phyloP scores from a whole-genome alignment of 2,888 invertebrate species.

The Drosophila pseudotakahashii region DNA sequence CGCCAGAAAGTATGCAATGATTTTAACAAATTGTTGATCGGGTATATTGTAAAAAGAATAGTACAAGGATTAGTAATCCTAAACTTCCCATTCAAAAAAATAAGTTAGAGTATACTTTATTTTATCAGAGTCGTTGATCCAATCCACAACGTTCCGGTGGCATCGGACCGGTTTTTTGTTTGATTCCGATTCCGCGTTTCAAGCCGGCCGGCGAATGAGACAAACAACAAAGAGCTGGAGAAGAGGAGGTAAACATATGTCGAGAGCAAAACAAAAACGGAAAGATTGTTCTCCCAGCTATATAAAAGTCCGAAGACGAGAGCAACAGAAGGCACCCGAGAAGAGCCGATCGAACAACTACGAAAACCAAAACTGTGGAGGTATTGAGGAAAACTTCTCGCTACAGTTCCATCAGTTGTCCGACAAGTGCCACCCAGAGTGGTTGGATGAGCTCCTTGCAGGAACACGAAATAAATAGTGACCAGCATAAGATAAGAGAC shows the following conservation, averaged over 20 bases:
- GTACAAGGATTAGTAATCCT: neutral
- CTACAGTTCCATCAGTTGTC: conserved; percentile 80
- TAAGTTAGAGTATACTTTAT: neutral
- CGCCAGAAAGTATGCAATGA: neutral
- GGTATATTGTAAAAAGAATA: neutral
- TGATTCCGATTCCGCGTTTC: conserved; percentile 13
- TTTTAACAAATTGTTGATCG: neutral
- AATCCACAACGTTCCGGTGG: conserved; percentile 13
- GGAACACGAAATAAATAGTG: neutral
- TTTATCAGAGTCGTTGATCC: neutral
- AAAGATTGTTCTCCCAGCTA: neutral
- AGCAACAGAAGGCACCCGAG: neutral
- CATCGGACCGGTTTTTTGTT: conserved; percentile 18
- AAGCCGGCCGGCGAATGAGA: conserved; percentile 39
- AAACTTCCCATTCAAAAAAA: too few relatives aligned
- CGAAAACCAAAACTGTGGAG: conserved; percentile 10
- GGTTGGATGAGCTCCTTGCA: conserved; percentile 78
- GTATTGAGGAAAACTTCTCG: conserved; percentile 60
- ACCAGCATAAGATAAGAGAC: too few relatives aligned
- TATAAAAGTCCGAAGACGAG: conserved; percentile 12
- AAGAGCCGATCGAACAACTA: neutral
- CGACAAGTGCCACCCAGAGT: conserved; percentile 82
- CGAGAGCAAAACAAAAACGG: conserved; percentile 24
- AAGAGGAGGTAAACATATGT: neutral
- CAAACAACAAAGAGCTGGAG: conserved; percentile 12